Percentiles rank a stretch among this genome's conserved stretches.
These are phyloP conservation scores for Akabosia matsudoensis DNA, from an alignment of 1,140 invertebrate species.

Conservation along the genomic window DNA sequence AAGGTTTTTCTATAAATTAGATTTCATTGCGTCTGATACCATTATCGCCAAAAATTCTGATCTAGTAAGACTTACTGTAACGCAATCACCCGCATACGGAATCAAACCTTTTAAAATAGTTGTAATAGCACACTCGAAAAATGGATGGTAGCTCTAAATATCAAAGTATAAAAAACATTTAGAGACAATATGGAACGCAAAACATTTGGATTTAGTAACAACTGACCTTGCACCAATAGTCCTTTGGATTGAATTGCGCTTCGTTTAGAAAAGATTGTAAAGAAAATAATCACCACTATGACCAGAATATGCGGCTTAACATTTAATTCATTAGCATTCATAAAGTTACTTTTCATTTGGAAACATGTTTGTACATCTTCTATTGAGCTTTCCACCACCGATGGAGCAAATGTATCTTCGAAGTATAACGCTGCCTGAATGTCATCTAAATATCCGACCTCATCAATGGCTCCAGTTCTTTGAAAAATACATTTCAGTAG, in stretches of 20 bases:
- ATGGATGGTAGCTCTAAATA: background rate
- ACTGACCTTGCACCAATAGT: slow-evolving; percentile 9
- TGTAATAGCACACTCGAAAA: background rate
- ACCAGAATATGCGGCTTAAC: background rate
- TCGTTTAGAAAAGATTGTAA: background rate
- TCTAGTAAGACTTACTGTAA: background rate
- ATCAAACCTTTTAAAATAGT: background rate
- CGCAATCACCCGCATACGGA: background rate
- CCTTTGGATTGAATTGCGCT: background rate
- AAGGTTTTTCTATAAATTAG: background rate
- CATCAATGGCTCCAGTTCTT: background rate
- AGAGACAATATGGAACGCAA: too few species aligned
- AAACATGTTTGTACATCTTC: background rate
- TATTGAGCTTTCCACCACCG: background rate
- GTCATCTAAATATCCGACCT: background rate
- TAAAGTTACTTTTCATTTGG: background rate
- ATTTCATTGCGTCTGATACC: background rate
- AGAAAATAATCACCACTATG: too few species aligned
- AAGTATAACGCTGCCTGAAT: background rate
- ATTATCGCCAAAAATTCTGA: too few species aligned
- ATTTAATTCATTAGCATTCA: background rate
- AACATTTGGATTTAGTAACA: too few species aligned
- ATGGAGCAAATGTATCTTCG: background rate
- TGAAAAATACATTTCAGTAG: background rate
- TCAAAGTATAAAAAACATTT: too few species aligned